These are phyloP conservation scores for Poicephalus gulielmi DNA, from an alignment of 2,113 vertebrate genomes.

Conservation along the genomic window DNA sequence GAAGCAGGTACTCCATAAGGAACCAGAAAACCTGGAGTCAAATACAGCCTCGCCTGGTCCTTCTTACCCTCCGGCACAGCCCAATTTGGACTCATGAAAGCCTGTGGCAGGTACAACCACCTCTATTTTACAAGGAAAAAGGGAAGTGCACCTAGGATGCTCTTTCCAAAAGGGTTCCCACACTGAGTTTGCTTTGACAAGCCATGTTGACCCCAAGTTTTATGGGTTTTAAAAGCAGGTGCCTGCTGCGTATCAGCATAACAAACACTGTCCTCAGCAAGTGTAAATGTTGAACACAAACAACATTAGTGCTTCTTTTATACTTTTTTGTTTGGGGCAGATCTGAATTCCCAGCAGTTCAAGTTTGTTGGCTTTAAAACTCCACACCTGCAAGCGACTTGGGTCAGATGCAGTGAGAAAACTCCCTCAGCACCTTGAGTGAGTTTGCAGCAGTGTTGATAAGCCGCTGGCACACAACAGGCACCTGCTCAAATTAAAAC, in stretches of 20 bases:
- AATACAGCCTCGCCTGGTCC: not conserved
- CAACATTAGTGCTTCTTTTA: not conserved
- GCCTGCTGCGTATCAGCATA: not conserved
- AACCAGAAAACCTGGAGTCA: slow-evolving; percentile 67
- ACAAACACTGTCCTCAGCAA: not conserved
- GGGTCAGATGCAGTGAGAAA: not conserved
- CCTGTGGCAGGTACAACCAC: not conserved
- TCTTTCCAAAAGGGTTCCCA: slow-evolving; percentile 4
- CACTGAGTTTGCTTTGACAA: not conserved
- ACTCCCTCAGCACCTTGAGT: not conserved
- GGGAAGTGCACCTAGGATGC: not conserved
- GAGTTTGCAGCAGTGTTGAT: not conserved
- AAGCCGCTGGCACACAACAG: slow-evolving; percentile 51
- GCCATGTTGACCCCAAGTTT: slow-evolving; percentile 45
- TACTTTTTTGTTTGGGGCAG: not conserved
- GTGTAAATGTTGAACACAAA: not conserved
- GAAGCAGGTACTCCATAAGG: slow-evolving; percentile 34
- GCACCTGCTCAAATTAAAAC: slow-evolving; percentile 45
- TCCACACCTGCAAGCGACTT: not conserved
- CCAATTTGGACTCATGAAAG: not conserved
- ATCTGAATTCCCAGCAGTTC: not conserved
- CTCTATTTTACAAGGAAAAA: not conserved
- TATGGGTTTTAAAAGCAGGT: slow-evolving; percentile 30
- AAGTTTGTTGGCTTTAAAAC: not conserved
- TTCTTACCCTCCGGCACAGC: not conserved